Evolutionary conservation across 2,113 vertebrate species (phyloP).

Genomic region (Potamarius usumacintae): DNA sequence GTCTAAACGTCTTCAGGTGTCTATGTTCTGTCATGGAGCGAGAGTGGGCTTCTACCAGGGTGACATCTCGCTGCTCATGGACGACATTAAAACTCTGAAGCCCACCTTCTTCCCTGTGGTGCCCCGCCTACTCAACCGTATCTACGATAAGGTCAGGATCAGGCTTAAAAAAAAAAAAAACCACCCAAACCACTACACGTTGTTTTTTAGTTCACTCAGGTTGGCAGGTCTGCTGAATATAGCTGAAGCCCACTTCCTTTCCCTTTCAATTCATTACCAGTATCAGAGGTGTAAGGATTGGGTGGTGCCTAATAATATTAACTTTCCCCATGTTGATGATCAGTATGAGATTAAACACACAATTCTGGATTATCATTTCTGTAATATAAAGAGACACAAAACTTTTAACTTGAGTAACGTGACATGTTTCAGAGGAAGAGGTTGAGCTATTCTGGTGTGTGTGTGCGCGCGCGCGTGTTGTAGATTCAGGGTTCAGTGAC

Average conservation of each 20-base stretch:
- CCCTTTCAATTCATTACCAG: too few species aligned
- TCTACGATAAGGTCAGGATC: slow-evolving; percentile 76
- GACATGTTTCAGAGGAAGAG: background rate
- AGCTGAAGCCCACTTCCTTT: too few species aligned
- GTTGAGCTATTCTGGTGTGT: slow-evolving; percentile 25
- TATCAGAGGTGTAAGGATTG: background rate
- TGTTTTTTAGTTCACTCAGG: too few species aligned
- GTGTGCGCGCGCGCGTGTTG: slow-evolving; percentile 22
- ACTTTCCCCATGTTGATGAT: background rate
- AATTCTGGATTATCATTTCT: background rate
- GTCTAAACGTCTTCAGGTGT: slow-evolving; percentile 60
- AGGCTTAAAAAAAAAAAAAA: background rate
- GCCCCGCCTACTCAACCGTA: slow-evolving; percentile 76
- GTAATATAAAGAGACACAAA: background rate
- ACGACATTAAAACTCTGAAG: slow-evolving; percentile 78
- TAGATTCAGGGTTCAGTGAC: slow-evolving; percentile 73
- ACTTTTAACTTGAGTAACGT: background rate
- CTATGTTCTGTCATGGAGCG: slow-evolving; percentile 77
- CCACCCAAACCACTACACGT: too few species aligned
- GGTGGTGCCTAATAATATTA: background rate
- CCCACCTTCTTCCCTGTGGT: slow-evolving; percentile 79
- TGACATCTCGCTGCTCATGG: slow-evolving; percentile 77
- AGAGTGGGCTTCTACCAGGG: slow-evolving; percentile 78
- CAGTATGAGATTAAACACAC: background rate
- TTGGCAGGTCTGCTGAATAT: background rate